Base-by-base conservation (phyloP, 2,797 vertebrate species). In the Eurystomus glaucurus region DNA sequence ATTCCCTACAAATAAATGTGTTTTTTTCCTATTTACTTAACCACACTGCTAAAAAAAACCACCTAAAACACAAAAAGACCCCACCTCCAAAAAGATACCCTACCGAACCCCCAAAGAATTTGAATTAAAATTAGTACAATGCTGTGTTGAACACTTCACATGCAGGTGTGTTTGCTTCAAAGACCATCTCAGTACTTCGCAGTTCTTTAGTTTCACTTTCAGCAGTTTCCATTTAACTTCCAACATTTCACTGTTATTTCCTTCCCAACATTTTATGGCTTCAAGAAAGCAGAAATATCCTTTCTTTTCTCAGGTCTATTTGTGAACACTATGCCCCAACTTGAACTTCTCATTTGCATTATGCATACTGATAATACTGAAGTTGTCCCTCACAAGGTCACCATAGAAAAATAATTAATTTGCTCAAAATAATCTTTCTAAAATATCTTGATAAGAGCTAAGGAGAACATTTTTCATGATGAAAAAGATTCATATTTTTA, bases 361-460 rank as follows among this genome's bases (percentile, higher is more conserved):
- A 48, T 17, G 13, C 11, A 55, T 29, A 35, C 18, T 35, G 35
- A 39, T 55, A 65, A 79, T 37, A 21, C 18, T 37, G n/a, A 68
- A 70, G 11, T 18, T 52, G 22, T 70, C 31, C 45, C 48, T 77
- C 48, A 60, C 45, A 83, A 90, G 60, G 68, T 85, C 92, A 93
- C 54, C 28, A 43, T 3, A 86, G 51, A 93, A 92, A 80, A 80
- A 57, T 7, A 81, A 81, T 51, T 54, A 68, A 61, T 94, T 90
- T 85, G 14, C 72, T 76, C 26, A 70, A 51, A 94, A 87, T 45
- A 90, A 84, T 31, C 3, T 48, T 35, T 22, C 41, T 52, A 28
- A 72, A 88, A 45, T 75, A 55, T 58, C 29, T 76, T 43, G 15
- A 64, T 72, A 86, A 96, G 14, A 68, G 28, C 2, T 1, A 6